Conservation (phyloP, 2,113 vertebrate genomes). For the Lophotis ruficrista region DNA sequence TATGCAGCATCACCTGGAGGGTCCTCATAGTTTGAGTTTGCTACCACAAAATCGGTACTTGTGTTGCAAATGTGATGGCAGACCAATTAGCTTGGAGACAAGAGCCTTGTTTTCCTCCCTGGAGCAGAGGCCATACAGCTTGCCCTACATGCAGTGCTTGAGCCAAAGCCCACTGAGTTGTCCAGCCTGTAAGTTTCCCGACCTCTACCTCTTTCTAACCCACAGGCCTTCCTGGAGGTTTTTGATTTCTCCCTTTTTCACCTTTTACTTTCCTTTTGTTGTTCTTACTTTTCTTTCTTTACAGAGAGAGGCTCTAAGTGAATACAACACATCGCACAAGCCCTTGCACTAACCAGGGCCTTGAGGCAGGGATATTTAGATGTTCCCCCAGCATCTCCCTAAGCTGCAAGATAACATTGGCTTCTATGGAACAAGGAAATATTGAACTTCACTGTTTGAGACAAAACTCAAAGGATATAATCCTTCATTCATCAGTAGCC, state of each 20-base stretch:
- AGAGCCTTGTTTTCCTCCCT: background rate
- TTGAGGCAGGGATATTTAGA: background rate
- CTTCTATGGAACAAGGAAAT: background rate
- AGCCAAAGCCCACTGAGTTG: background rate
- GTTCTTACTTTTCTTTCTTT: background rate
- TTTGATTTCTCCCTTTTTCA: background rate
- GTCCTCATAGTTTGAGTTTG: background rate
- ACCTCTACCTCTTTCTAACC: background rate
- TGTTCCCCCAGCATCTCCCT: background rate
- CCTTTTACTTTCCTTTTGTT: background rate
- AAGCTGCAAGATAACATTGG: background rate
- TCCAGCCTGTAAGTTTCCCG: background rate
- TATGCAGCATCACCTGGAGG: background rate
- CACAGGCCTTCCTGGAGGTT: background rate
- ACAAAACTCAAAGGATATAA: background rate
- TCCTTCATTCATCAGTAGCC: background rate
- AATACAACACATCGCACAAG: background rate
- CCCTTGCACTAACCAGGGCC: background rate
- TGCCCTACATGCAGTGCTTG: rapidly evolving
- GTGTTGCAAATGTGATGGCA: background rate
- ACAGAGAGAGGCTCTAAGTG: background rate
- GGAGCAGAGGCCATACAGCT: background rate
- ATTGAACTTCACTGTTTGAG: background rate
- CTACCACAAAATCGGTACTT: background rate
- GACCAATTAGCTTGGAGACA: background rate